Evolutionary conservation across 1,140 invertebrate genomes (phyloP), one percentile per base, ranked within the genome.

Genomic region (Xylocopa sonorina): DNA sequence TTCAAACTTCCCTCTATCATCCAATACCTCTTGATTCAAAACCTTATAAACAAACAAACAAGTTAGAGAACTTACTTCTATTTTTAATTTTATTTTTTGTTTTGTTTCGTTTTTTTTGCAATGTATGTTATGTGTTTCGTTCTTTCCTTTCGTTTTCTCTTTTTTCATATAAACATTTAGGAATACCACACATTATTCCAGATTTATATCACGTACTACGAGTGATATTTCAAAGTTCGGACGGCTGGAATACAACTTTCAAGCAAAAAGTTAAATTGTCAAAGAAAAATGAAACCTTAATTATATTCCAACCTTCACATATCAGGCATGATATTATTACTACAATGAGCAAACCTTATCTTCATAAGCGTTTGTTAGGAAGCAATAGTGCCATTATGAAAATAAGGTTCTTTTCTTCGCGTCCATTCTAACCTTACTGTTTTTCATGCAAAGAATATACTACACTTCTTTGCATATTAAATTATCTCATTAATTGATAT

Each of bases 1-100:
- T 92, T 93, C 91, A 93, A 92, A 93, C 91, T 93, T 92, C 92
- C 92, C 92, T 93, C 92, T 92, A 92, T 93, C 92, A 93, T 93
- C 92, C 92, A 93, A 93, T 93, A 93, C 92, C 92, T 93, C 92
- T 93, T 93, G 92, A 92, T 93, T 93, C 92, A 93, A 90, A 93
- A 93, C 92, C 92, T 93, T 93, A 93, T 92, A 93, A 93, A 93
- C 92, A 93, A 92, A 93, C 89, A 93, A 93, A 93, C 85, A 91
- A 89, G 91, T 93, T 93, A 93, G 92, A 93, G 89, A 92, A 91
- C 89, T 91, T 92, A 91, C 85, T 87, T 83, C 81, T 87, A 88
- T 73, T 75, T 84, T 77, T 81, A 87, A 78, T 81, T 88, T 89
- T 82, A 87, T 82, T 87, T 82, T 82, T 77, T 62, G 78, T 82